phyloP scores from a whole-genome alignment of 2,797 vertebrate species.

The Tinamus major region DNA sequence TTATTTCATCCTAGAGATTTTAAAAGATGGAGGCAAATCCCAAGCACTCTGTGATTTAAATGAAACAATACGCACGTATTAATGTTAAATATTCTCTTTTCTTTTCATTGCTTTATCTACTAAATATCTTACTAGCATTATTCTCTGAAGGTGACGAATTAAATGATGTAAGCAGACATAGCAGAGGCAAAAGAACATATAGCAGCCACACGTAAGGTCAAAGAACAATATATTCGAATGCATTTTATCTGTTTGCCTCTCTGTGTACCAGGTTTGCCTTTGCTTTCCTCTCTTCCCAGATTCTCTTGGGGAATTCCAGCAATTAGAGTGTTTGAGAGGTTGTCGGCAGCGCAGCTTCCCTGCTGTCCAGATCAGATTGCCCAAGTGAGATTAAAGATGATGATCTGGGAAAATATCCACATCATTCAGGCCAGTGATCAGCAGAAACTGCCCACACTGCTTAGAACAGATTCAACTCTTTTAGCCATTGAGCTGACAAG shows the following conservation, averaged over 20 bases:
- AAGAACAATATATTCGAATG: neutral
- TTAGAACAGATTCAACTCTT: neutral
- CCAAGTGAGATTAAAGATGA: neutral
- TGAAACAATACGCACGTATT: neutral
- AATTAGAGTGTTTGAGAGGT: neutral
- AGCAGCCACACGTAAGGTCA: neutral
- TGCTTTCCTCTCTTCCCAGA: neutral
- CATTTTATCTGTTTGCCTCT: neutral
- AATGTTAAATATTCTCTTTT: neutral
- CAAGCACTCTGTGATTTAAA: accelerated
- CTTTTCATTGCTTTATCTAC: neutral
- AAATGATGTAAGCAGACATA: neutral
- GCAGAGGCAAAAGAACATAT: neutral
- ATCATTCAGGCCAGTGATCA: neutral
- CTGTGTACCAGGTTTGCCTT: neutral
- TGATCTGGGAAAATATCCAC: neutral
- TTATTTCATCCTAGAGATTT: neutral
- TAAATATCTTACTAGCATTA: neutral
- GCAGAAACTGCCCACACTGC: neutral
- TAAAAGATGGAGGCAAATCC: neutral
- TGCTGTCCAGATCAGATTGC: neutral
- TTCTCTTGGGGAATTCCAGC: neutral
- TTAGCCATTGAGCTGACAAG: neutral
- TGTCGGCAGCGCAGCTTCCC: neutral
- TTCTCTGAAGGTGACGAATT: neutral